Percentiles rank a stretch among this genome's conserved stretches.
These are phyloP conservation scores for Clarias batrachus DNA, from an alignment of 2,113 vertebrate genomes.

Conservation along the genomic window DNA sequence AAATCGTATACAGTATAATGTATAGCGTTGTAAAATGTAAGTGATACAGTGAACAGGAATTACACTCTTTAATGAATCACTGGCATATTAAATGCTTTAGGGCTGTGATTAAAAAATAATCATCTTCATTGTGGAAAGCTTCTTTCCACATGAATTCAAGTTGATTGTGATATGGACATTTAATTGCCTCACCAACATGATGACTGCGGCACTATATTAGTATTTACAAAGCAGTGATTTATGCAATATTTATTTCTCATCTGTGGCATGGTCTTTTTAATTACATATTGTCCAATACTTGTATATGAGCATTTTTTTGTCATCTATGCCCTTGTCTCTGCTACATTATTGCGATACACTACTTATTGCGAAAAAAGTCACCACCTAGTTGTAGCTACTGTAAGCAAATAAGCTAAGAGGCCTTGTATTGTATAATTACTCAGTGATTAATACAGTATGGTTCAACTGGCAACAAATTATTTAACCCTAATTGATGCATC, in stretches of 20 bases:
- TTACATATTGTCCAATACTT: not conserved
- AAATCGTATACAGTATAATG: not conserved
- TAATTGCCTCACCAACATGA: not conserved
- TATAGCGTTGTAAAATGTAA: not conserved
- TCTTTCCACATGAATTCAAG: not conserved
- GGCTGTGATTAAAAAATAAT: not conserved
- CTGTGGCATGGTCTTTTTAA: not conserved
- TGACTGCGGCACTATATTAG: not conserved
- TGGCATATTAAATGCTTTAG: not conserved
- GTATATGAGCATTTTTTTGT: not conserved
- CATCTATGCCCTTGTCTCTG: not conserved
- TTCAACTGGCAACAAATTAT: too few relatives aligned
- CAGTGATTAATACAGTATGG: too few relatives aligned
- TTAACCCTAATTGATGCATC: too few relatives aligned
- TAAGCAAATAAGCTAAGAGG: too few relatives aligned
- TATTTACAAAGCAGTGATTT: not conserved
- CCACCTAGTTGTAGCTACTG: too few relatives aligned
- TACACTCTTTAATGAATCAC: not conserved
- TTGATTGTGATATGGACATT: not conserved
- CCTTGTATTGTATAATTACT: too few relatives aligned
- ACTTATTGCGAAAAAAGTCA: not conserved
- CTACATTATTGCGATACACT: not conserved
- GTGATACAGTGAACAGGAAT: not conserved
- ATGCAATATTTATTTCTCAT: not conserved
- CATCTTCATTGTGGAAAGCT: not conserved